Evolutionary conservation across 2,888 invertebrate species (phyloP), one percentile per base, ranked within the genome.

Genomic region (Nowickia ferox): DNA sequence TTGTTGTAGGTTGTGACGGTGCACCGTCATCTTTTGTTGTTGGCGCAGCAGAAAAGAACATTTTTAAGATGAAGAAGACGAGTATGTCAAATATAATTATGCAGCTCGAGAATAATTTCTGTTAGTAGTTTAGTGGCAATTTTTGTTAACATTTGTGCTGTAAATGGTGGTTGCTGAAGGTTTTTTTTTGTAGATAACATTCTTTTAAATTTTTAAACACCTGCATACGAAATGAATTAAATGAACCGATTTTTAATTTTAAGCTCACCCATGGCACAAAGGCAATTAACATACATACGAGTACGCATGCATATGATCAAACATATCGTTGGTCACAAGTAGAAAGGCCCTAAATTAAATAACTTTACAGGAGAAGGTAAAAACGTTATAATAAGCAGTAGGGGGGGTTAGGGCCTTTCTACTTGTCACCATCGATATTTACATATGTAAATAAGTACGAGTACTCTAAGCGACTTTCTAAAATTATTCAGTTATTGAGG

Each of bases 31-130:
- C 51, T 48, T 66, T 17, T 53, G 65, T 71, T 63, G 71, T 65
- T 72, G 48, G 30, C 22, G 11, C 9, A 53, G 30, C 30, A 48
- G 8, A 46, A 83, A 48, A 63, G 19, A 59, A 4, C 8, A 15
- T 59, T 69, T 38, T 69, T 40, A 22, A 38, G 55, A 38, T 42
- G 75, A 61, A 51, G 57, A 22, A 40, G 40, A 40, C 9, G 17
- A 68, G 17, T 17, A 22, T 53, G 53, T 17, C 42, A 42, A 79
- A 71, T 55, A 81, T 81, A 77, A 65, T 55, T 48, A 68, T 59
- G 30, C 9, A 15, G 53, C 40, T 69, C 17, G 22, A 68, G 51
- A 74, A 42, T 11, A 71, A 48, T 69, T 69, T 65, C 69, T 53
- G 76, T 83, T 77, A 69, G 75, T 19, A n/a, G 19, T 48, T 17